A percentile compares a stretch with the other conserved stretches of the same genome.
These are phyloP conservation scores for Drosophila lini DNA, from an alignment of 1,140 invertebrate genomes.

Conservation along the genomic window DNA sequence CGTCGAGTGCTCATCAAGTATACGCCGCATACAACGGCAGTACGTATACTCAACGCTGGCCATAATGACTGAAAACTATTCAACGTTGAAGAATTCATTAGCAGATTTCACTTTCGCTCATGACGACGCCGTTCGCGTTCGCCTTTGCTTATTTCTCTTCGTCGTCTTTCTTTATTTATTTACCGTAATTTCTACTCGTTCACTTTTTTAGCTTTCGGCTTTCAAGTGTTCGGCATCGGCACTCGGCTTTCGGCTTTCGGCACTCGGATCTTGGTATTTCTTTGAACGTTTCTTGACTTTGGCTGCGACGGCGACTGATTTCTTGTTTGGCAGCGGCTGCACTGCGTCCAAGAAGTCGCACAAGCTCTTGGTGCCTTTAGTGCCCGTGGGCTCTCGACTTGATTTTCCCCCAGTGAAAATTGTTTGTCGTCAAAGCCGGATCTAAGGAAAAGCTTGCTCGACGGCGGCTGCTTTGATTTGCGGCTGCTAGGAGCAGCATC, in stretches of 20 bases:
- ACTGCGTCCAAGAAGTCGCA: constrained; percentile 57
- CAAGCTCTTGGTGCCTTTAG: constrained; percentile 45
- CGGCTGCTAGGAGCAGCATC: constrained; percentile 15
- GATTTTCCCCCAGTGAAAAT: constrained; percentile 65
- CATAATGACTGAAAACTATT: constrained; percentile 84
- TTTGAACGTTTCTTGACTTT: constrained; percentile 50
- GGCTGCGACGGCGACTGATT: constrained; percentile 34
- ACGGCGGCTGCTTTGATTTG: constrained; percentile 41
- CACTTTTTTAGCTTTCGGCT: constrained; percentile 61
- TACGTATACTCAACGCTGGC: constrained; percentile 37
- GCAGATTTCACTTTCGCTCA: constrained; percentile 84
- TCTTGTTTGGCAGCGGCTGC: constrained; percentile 43
- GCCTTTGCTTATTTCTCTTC: constrained; percentile 68
- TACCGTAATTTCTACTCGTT: constrained; percentile 82
- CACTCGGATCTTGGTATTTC: constrained; percentile 23
- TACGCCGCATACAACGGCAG: constrained; percentile 59
- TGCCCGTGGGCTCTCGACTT: constrained; percentile 17
- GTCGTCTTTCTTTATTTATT: constrained; percentile 68
- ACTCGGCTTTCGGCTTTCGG: neutral
- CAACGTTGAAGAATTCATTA: constrained; percentile 84
- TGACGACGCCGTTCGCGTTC: constrained; percentile 67
- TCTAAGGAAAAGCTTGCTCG: constrained; percentile 47
- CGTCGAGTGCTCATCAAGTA: constrained; percentile 55
- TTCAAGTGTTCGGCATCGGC: constrained; percentile 25
- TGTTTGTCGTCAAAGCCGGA: constrained; percentile 62